Evolutionary conservation across 1,140 invertebrate genomes (phyloP), one percentile per base, ranked within the genome.

Genomic region (Leptonema lineaticorne): DNA sequence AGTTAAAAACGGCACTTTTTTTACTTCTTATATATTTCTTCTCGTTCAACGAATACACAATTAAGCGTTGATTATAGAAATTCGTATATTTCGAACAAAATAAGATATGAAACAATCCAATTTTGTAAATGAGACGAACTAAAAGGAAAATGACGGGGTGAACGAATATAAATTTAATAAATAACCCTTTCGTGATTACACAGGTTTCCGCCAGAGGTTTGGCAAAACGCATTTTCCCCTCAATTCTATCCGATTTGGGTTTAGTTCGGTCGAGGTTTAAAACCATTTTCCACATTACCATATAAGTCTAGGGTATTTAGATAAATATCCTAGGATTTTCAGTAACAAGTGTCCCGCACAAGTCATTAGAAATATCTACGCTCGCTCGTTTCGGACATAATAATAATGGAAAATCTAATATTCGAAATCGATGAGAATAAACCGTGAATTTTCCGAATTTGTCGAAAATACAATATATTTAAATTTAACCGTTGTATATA

Each of bases 221-320:
- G 46, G 5, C 46, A 24, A 48, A 57, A 57, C 53, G 53, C 53
- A 57, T 28, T 57, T 48, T 24, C 46, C 30, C 5, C 16, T 18
- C 46, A 18, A 18, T 48, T 48, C 46, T 53, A 20, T 53, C 48
- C 24, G 48, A 9, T 53, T 53, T 53, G 24, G 48, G 48, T 18
- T 53, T 53, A 53, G 22, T 20, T 20, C 18, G 24, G 48, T 11
- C 16, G 22, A 9, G 18, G 57, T 37, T n/a, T 28, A 59, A 50
- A 64, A 22, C 62, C 62, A 64, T 64, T 64, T 30, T 28, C 62
- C 62, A 50, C 27, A 64, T 64, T 64, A 64, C 41, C 41, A 64
- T 64, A 64, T 28, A 46, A 64, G 62, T 29, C 58, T 16, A 24
- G n/a, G 37, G 41, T 62, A 62, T 45, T 46, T 7, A 41, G 16